Evolutionary conservation across 53 echinoderm and acorn worm species (phyloP).

Genomic region (Zoroaster sp.): DNA sequence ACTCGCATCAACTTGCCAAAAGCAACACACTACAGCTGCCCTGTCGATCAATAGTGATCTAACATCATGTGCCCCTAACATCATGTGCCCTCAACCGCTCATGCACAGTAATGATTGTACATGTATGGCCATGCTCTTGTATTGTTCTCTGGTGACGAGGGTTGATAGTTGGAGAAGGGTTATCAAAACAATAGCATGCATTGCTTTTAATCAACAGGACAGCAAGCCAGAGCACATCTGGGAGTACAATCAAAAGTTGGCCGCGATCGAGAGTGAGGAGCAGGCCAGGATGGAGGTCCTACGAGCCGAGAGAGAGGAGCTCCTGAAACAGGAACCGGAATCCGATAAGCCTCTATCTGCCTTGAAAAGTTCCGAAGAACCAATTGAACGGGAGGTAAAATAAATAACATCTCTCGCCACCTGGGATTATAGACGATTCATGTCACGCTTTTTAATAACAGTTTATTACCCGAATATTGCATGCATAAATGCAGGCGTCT

Average conservation of each 20-base stretch:
- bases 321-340: constrained; percentile 38
- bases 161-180: no score
- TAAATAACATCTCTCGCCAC: background rate
- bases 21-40: no score
- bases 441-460: background rate
- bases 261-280: constrained; percentile 66
- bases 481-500: background rate
- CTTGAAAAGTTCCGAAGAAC: constrained; percentile 4
- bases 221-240: constrained; percentile 67
- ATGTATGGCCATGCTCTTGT: no score
- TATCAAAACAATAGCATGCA: no score
- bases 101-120: no score
- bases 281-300: constrained; percentile 44
- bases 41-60: no score
- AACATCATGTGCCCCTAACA: no score
- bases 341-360: background rate
- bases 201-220: constrained; percentile 57
- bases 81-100: no score
- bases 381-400: constrained; percentile 62
- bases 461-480: background rate
- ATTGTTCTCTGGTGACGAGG: no score
- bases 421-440: background rate
- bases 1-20: no score
- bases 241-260: constrained; percentile 75
- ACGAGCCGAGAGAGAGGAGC: constrained; percentile 50